Percentiles rank a stretch among this genome's conserved stretches.
Evolutionary conservation across 2,888 invertebrate genomes (phyloP).

Genomic region (Oscheius myriophilus): DNA sequence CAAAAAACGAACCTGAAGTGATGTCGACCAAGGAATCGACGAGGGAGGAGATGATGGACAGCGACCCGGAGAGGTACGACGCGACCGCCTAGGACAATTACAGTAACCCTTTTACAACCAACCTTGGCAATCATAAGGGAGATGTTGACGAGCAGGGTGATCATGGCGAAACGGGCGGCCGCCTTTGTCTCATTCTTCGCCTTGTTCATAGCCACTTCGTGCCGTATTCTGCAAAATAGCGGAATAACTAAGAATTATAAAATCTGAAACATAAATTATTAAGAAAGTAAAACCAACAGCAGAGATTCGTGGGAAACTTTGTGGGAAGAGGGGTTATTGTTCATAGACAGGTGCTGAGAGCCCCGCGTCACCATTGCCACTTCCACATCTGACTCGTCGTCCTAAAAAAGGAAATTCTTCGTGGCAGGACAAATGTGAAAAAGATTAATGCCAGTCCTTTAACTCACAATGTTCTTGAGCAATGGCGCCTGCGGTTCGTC

Average conservation of each 20-base stretch:
- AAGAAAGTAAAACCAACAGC: slow-evolving; percentile 12
- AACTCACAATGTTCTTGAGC: slow-evolving; percentile 7
- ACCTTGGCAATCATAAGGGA: slow-evolving; percentile 72
- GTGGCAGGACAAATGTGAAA: neutral
- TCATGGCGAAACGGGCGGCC: slow-evolving; percentile 52
- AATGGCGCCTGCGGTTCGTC: slow-evolving; percentile 23
- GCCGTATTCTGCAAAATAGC: slow-evolving; percentile 11
- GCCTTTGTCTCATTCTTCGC: slow-evolving; percentile 27
- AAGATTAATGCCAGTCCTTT: neutral
- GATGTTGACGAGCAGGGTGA: slow-evolving; percentile 66
- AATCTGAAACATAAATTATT: neutral
- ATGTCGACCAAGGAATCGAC: slow-evolving; percentile 74
- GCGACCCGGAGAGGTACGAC: slow-evolving; percentile 73
- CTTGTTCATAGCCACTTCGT: slow-evolving; percentile 20
- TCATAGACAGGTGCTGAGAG: slow-evolving; percentile 3
- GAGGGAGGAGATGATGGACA: slow-evolving; percentile 73
- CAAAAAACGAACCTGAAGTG: slow-evolving; percentile 62
- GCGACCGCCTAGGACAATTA: slow-evolving; percentile 66
- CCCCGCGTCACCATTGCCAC: neutral
- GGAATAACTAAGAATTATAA: neutral
- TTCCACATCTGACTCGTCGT: slow-evolving; percentile 14
- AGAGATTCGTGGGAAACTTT: slow-evolving; percentile 20
- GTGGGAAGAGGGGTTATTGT: neutral
- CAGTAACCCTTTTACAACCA: too few relatives aligned
- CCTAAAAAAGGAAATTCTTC: slow-evolving; percentile 4